These are phyloP conservation scores for Stegophylla sp. DNA, from an alignment of 2,888 invertebrate species.

Conservation along the genomic window DNA sequence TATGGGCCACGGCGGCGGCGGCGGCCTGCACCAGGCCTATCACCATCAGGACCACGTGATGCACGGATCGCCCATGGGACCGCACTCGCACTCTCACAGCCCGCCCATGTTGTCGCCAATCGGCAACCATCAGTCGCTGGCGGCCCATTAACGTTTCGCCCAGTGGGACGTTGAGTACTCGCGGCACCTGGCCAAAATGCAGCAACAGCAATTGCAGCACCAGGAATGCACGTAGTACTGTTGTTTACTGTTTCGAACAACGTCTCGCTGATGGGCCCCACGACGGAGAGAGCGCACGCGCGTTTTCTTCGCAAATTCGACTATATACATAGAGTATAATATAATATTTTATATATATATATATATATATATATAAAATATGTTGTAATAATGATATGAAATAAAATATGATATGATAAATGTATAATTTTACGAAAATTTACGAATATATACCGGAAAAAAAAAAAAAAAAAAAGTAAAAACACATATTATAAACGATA, in stretches of 20 bases:
- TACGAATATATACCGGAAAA: too few species aligned
- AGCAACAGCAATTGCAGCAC: constrained; percentile 60
- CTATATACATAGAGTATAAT: constrained; percentile 19
- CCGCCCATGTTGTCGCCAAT: constrained; percentile 82
- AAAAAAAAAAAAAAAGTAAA: too few species aligned
- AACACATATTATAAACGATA: too few species aligned
- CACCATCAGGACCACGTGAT: constrained; percentile 76
- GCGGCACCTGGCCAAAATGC: constrained; percentile 63
- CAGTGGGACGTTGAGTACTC: constrained; percentile 64
- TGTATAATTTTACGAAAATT: background rate
- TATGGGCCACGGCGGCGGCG: constrained; percentile 66
- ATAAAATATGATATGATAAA: background rate
- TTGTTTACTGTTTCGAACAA: constrained; percentile 59
- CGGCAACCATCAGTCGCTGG: constrained; percentile 76
- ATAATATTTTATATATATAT: constrained; percentile 18
- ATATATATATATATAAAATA: background rate
- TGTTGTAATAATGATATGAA: too few species aligned
- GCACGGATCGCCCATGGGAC: constrained; percentile 82
- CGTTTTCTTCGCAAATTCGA: constrained; percentile 29
- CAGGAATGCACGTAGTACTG: constrained; percentile 60
- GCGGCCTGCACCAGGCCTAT: constrained; percentile 71
- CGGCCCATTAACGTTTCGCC: constrained; percentile 77
- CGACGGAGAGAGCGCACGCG: background rate
- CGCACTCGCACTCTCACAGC: constrained; percentile 78
- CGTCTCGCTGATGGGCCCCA: constrained; percentile 61